Evolutionary conservation across 2,888 invertebrate genomes (phyloP), one percentile per base, ranked within the genome.

Genomic region (Caprella mutica): DNA sequence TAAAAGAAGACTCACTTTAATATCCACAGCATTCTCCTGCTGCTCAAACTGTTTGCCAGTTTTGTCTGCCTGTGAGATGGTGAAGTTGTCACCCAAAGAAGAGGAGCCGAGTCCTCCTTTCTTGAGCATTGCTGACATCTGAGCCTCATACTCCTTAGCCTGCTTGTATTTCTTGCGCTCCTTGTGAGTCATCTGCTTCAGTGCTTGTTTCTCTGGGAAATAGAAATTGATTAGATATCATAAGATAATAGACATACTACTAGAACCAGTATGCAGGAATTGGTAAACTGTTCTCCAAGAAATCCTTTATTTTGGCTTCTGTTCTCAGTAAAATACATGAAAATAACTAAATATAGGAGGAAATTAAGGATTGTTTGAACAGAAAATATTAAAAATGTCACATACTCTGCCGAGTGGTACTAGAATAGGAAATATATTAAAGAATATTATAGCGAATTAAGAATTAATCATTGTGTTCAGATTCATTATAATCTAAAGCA

Each of bases 11-110:
- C 33, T 38, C 17, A 94, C 88, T 79, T 97, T 97, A 52, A 98
- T 97, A 72, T 97, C 97, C 12, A 92, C 86, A 1, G 96, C 93
- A 72, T 91, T 86, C 71, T 97, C 96, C 67, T 88, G 70, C 33
- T 86, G 84, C 39, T 83, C 82, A 74, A 84, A 80, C 70, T 87
- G 84, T 48, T 74, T 74, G 52, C 74, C 75, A 33, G 76, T 82
- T 80, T 71, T 68, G 61, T 71, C 79, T 77, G 79, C 55, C 85
- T 86, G 83, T 4, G 96, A 96, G 63, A 98, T 87, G 3, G 96
- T 91, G 71, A 98, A 98, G 74, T 97, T 96, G 35, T 86, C 85
- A 58, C 87, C 91, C 17, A 93, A 75, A 56, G 90, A 89, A 39
- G 89, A 89, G 71, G 88, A 86, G 0, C 89, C 91, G 71, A 86